Conservation (phyloP, 2,797 vertebrate species). For the Notolabrus celidotus region DNA sequence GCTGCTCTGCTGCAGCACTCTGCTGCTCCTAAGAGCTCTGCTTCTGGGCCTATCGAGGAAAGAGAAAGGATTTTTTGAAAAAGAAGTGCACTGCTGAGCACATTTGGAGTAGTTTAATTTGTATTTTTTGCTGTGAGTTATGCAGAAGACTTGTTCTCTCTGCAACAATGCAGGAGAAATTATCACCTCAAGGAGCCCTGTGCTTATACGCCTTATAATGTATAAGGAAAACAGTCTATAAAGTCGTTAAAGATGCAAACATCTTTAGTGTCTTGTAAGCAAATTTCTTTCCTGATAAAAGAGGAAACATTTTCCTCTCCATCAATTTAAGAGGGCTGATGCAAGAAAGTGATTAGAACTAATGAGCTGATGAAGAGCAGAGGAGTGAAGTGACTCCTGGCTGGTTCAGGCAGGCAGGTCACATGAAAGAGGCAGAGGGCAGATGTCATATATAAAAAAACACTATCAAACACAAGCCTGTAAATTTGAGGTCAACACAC, state of each 20-base stretch:
- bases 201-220: constrained; percentile 14
- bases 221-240: constrained; percentile 2
- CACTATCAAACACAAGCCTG: neutral
- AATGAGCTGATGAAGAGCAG: constrained; percentile 44
- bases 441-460: constrained; percentile 22
- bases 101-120: constrained; percentile 19
- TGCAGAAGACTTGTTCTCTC: neutral
- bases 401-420: constrained; percentile 32
- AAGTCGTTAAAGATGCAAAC: neutral
- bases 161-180: constrained; percentile 6
- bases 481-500: constrained; percentile 4
- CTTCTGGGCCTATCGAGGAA: constrained; percentile 6
- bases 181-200: constrained; percentile 16
- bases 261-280: neutral
- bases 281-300: neutral
- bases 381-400: constrained; percentile 45
- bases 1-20: constrained; percentile 3
- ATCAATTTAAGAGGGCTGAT: constrained; percentile 41
- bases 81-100: constrained; percentile 25
- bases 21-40: constrained; percentile 27
- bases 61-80: neutral
- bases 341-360: constrained; percentile 34
- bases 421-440: constrained; percentile 15
- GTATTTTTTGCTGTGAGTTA: constrained; percentile 10
- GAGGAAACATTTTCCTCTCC: constrained; percentile 13